Evolutionary conservation across 2,888 invertebrate species (phyloP).

Genomic region (Penaeus monodon): DNA sequence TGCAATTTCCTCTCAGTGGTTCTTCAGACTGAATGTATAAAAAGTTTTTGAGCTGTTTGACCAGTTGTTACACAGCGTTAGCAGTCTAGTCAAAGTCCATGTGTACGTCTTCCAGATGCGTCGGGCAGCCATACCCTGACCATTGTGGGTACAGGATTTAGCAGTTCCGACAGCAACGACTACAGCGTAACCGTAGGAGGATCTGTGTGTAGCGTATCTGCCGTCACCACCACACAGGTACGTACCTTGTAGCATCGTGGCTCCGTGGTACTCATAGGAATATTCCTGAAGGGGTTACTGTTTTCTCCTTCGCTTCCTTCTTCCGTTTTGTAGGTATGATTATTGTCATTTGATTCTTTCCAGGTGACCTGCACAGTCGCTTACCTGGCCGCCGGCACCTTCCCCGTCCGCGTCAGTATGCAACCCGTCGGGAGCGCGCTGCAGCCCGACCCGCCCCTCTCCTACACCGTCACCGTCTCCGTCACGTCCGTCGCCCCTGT

Average conservation of each 20-base stretch:
- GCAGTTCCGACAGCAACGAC: not conserved
- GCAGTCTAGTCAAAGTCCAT: too few relatives aligned
- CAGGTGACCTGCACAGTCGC: slow-evolving; percentile 37
- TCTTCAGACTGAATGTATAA: not conserved
- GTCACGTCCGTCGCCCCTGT: slow-evolving; percentile 23
- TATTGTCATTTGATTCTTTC: too few relatives aligned
- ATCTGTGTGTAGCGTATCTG: not conserved
- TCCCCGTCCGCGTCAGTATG: slow-evolving; percentile 27
- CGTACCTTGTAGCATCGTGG: too few relatives aligned
- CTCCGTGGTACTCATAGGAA: too few relatives aligned
- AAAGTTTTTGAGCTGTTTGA: not conserved
- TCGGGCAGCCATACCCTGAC: slow-evolving; percentile 31
- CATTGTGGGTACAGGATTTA: slow-evolving; percentile 41
- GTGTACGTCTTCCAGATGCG: not conserved
- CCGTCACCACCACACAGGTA: slow-evolving; percentile 26
- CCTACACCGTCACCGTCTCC: not conserved
- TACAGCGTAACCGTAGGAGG: slow-evolving; percentile 32
- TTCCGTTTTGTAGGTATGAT: not conserved
- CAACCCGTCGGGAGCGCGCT: slow-evolving; percentile 28
- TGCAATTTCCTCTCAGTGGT: too few relatives aligned
- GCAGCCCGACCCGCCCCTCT: not conserved
- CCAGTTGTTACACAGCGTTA: not conserved
- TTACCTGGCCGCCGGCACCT: slow-evolving; percentile 16
- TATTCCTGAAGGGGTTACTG: too few relatives aligned
- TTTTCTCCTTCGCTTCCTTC: too few relatives aligned